Conservation (phyloP, 2,797 vertebrate species). For the Anguilla marmorata region DNA sequence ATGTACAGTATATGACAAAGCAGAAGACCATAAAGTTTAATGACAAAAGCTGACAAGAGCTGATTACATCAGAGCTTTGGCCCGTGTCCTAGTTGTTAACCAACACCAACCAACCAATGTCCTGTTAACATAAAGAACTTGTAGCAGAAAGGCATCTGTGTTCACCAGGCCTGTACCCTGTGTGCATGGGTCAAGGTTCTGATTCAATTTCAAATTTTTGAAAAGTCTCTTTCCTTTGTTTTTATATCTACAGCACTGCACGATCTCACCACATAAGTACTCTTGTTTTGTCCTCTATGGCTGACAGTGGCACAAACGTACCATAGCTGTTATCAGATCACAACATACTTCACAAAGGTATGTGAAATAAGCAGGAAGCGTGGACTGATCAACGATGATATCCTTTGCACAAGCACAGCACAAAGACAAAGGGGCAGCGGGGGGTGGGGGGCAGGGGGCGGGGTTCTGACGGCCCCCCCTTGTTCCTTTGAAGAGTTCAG, state of each 20-base stretch:
- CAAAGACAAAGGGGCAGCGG: neutral
- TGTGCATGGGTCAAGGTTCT: neutral
- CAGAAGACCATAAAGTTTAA: neutral
- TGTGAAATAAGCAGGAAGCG: neutral
- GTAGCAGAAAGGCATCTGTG: neutral
- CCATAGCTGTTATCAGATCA: neutral
- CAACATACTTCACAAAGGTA: neutral
- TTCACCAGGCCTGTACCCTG: neutral
- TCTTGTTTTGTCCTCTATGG: neutral
- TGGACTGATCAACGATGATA: neutral
- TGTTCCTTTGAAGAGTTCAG: slow-evolving; percentile 7
- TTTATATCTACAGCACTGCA: neutral
- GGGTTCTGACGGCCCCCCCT: neutral
- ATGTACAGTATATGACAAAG: neutral
- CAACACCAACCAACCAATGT: neutral
- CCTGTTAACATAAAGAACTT: neutral
- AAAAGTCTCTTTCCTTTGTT: neutral
- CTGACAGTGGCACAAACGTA: neutral
- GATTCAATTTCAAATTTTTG: neutral
- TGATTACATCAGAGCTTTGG: neutral
- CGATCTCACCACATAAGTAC: neutral
- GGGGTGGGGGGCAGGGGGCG: neutral
- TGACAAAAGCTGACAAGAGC: neutral
- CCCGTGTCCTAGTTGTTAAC: neutral
- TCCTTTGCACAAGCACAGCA: neutral